Percentiles rank a stretch among this genome's conserved stretches.
phyloP scores from a whole-genome alignment of 2,797 vertebrate genomes.

The Eulemur coronatus region DNA sequence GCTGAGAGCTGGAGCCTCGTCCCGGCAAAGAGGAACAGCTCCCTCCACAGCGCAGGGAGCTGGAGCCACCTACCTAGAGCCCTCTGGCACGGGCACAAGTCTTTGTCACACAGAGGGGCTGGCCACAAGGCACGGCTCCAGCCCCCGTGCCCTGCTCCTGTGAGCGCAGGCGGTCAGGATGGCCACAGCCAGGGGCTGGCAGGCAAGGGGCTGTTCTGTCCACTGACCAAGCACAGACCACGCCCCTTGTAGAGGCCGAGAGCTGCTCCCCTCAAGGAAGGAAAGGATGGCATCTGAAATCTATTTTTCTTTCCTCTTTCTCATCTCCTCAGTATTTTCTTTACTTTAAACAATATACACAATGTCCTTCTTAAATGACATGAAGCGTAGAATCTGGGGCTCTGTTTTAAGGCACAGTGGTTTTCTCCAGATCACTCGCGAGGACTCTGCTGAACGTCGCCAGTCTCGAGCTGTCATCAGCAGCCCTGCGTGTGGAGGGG shows the following conservation, averaged over 20 bases:
- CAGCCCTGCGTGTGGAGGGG: background rate
- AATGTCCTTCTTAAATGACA: background rate
- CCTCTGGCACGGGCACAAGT: background rate
- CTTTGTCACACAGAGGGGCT: background rate
- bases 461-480: conserved; percentile 14
- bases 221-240: background rate
- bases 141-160: fast-evolving
- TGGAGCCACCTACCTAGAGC: background rate
- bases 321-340: background rate
- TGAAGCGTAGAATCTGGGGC: background rate
- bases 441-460: background rate
- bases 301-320: background rate
- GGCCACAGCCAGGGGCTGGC: background rate
- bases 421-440: background rate
- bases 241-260: background rate
- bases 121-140: fast-evolving
- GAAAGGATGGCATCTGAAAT: background rate
- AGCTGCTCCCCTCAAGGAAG: background rate
- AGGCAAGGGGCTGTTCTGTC: background rate
- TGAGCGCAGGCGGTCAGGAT: background rate
- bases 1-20: background rate
- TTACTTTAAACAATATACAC: background rate
- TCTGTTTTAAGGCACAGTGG: background rate
- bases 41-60: background rate
- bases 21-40: background rate